These are phyloP conservation scores for Anas bernieri DNA, from an alignment of 2,797 vertebrate genomes.

Conservation along the genomic window DNA sequence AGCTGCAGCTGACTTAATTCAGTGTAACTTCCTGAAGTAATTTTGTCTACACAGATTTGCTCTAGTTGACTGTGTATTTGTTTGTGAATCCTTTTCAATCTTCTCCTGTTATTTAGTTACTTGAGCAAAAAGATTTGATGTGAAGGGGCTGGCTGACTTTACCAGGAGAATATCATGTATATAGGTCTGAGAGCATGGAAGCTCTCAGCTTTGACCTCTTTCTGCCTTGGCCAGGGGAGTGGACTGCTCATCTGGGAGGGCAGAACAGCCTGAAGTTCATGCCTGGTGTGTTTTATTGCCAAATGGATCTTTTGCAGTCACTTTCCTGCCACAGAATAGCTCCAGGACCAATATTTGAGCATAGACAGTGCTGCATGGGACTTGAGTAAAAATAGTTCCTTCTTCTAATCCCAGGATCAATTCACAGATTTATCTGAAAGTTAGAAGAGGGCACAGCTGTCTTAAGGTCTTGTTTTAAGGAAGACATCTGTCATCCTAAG, in stretches of 20 bases:
- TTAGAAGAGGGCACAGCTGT: not conserved
- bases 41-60: not conserved
- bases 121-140: not conserved
- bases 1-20: not conserved
- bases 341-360: not conserved
- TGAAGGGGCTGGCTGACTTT: not conserved
- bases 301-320: not conserved
- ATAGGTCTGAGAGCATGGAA: not conserved
- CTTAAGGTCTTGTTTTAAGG: not conserved
- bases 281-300: not conserved
- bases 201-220: not conserved
- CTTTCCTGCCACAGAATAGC: not conserved
- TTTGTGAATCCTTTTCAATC: not conserved
- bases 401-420: not conserved
- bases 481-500: not conserved
- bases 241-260: not conserved
- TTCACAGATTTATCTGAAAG: not conserved
- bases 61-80: not conserved
- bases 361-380: fast-evolving
- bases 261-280: not conserved
- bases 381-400: not conserved
- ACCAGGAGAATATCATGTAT: not conserved
- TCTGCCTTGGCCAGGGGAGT: not conserved
- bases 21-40: not conserved
- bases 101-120: not conserved